Evolutionary conservation across 2,888 invertebrate species (phyloP).

Genomic region (Hemicrepidius hirtus): DNA sequence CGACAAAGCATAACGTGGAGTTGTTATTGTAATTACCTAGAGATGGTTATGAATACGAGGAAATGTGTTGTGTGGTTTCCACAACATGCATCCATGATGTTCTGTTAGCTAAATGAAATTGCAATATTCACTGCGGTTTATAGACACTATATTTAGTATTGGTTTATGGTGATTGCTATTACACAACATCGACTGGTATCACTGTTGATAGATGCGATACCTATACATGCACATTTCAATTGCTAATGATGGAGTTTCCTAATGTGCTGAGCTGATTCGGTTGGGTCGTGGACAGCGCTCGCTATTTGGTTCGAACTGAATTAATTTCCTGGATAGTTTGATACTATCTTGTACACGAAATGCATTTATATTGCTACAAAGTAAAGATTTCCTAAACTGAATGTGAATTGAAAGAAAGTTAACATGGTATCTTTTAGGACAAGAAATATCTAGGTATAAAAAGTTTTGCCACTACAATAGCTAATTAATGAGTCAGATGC

Average conservation of each 20-base stretch:
- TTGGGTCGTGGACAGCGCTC: constrained; percentile 11
- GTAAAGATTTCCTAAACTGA: neutral
- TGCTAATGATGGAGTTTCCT: constrained; percentile 23
- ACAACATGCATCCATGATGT: constrained; percentile 23
- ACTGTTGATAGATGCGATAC: constrained; percentile 22
- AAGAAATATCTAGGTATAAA: neutral
- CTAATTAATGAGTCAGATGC: no score
- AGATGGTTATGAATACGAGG: constrained; percentile 29
- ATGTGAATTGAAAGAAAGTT: neutral
- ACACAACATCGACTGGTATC: constrained; percentile 29
- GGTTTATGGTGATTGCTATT: constrained; percentile 25
- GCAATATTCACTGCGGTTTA: constrained; percentile 31
- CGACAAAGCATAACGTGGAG: constrained; percentile 22
- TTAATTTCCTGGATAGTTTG: constrained; percentile 7
- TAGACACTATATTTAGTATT: constrained; percentile 32
- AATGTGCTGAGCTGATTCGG: constrained; percentile 13
- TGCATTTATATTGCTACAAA: neutral
- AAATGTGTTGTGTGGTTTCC: constrained; percentile 33
- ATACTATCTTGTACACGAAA: constrained; percentile 6
- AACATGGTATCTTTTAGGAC: neutral
- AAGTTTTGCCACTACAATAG: neutral
- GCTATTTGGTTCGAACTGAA: constrained; percentile 11
- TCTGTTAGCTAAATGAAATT: constrained; percentile 32
- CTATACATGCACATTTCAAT: constrained; percentile 16
- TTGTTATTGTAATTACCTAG: constrained; percentile 31